Conservation (phyloP, 2,888 invertebrate genomes). For the Ferrisia virgata region DNA sequence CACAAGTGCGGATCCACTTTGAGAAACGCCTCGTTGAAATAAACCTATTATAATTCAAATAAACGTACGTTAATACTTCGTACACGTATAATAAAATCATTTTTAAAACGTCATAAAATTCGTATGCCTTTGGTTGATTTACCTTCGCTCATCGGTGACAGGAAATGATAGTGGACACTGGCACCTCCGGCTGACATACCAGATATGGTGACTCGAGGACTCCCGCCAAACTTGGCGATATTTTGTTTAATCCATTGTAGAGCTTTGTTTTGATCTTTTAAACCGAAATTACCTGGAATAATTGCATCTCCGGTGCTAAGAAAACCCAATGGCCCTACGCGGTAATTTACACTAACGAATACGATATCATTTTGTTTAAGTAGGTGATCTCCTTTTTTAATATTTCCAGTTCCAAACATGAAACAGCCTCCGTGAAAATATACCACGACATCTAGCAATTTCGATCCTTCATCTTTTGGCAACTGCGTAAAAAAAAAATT, state of each 20-base stretch:
- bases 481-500: neutral
- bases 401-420: constrained; percentile 62
- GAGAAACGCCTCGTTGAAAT: constrained; percentile 64
- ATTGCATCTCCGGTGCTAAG: constrained; percentile 48
- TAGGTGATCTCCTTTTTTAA: constrained; percentile 60
- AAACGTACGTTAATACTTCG: neutral
- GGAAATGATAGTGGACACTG: constrained; percentile 52
- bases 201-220: constrained; percentile 51
- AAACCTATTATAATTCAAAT: constrained; percentile 50
- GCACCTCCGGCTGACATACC: constrained; percentile 53
- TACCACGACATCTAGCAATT: constrained; percentile 54
- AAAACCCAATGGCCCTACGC: constrained; percentile 55
- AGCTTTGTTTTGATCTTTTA: constrained; percentile 46
- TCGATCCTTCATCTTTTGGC: neutral
- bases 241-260: constrained; percentile 52
- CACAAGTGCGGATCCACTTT: constrained; percentile 67
- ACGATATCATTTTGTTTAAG: constrained; percentile 59
- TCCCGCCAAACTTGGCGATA: constrained; percentile 52
- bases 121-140: constrained; percentile 46
- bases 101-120: neutral
- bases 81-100: neutral
- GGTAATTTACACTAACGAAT: constrained; percentile 53
- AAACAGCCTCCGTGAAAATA: constrained; percentile 58
- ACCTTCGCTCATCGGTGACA: constrained; percentile 51
- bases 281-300: neutral